Evolutionary conservation across 2,113 vertebrate genomes (phyloP).

Genomic region (Prionailurus viverrinus): DNA sequence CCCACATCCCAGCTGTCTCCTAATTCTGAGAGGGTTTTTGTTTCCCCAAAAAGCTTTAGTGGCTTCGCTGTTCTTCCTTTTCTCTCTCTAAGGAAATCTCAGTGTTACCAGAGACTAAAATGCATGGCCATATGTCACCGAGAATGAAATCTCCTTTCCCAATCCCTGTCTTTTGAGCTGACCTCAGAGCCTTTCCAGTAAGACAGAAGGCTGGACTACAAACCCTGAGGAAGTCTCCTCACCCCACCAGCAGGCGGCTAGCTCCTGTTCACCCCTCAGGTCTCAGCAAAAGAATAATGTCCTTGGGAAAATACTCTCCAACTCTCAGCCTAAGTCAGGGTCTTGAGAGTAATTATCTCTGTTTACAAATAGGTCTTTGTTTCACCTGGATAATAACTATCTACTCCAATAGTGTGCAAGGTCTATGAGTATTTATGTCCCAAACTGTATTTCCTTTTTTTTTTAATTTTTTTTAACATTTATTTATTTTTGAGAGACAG

Average conservation of each 20-base stretch:
- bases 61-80: conserved; percentile 57
- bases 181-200: not conserved
- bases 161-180: not conserved
- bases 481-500: too few relatives aligned
- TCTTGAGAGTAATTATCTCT: not conserved
- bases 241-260: not conserved
- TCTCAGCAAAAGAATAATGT: not conserved
- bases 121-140: conserved; percentile 46
- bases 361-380: not conserved
- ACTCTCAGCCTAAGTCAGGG: not conserved
- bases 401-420: not conserved
- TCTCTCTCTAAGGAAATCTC: conserved; percentile 74
- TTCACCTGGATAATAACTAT: not conserved
- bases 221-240: not conserved
- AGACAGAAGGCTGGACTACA: not conserved
- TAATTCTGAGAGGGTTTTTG: conserved; percentile 60
- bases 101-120: conserved; percentile 27
- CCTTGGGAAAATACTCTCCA: not conserved
- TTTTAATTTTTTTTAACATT: too few relatives aligned
- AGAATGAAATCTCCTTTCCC: conserved; percentile 4
- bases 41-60: conserved; percentile 44
- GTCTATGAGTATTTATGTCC: not conserved
- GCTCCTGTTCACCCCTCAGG: not conserved
- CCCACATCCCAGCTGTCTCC: conserved; percentile 78
- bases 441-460: not conserved